Evolutionary conservation across 2,797 vertebrate species (phyloP), one percentile per base, ranked within the genome.

Genomic region (Sarcophilus harrisii): DNA sequence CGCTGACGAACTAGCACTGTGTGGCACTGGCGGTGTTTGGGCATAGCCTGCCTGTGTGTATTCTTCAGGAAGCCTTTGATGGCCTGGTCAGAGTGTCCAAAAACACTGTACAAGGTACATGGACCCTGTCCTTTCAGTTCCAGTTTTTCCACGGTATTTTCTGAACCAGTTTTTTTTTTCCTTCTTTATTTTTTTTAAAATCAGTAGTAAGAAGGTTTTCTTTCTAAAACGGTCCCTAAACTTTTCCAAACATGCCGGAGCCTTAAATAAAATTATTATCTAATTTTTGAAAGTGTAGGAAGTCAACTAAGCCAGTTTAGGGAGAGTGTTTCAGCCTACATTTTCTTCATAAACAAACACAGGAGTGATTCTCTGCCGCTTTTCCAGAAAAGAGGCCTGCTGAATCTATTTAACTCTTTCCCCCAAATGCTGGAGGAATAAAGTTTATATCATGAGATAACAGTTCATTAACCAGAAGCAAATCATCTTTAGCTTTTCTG

Each of bases 321-420:
- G 93, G 95, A 96, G 54, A 90, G 59, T 94, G 94, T 90, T 98
- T 55, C 30, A 94, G 0, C 87, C 38, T 96, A 93, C 90, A 92
- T 96, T 96, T 98, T 95, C 73, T 92, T 90, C 10, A 11, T 92
- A 98, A 97, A 98, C 96, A 93, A 96, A 97, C 96, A 98, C 62
- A 96, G 94, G 93, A 97, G 58, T 62, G 73, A 98, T 97, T 95
- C 6, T 92, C 96, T 98, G 93, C 95, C 93, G 94, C 91, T 92
- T 92, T 97, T 95, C 90, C 59, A 98, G 96, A 97, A 97, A 96
- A 97, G 95, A 98, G 98, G 98, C 98, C 98, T 98, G 95, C 96
- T 97, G 96, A 97, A 97, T 96, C 93, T 96, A 97, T 90, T 14
- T 92, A 95, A 95, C 97, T 97, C 91, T 94, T 97, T 98, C 95